Conservation (phyloP, 2,113 vertebrate species). For the Polypterus senegalus region DNA sequence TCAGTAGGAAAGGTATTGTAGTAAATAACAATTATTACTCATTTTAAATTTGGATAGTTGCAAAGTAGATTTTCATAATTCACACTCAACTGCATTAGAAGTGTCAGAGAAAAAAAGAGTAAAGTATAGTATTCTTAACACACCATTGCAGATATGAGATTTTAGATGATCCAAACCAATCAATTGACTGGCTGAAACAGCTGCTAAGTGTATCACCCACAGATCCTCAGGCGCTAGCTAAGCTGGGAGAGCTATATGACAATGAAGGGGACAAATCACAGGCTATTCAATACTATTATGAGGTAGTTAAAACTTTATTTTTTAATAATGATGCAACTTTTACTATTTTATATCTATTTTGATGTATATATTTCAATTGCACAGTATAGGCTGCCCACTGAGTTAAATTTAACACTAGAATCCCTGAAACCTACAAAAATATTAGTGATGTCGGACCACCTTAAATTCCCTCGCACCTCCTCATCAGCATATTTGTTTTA, state of each 20-base stretch:
- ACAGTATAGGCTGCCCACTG: too few relatives aligned
- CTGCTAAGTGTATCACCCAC: conserved; percentile 79
- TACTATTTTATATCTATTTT: too few relatives aligned
- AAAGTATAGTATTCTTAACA: conserved; percentile 44
- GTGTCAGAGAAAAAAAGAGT: not conserved
- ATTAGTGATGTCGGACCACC: too few relatives aligned
- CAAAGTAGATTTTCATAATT: not conserved
- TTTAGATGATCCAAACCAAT: conserved; percentile 75
- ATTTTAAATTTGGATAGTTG: not conserved
- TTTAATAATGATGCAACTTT: too few relatives aligned
- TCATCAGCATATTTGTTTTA: too few relatives aligned
- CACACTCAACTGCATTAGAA: not conserved
- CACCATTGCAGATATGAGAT: conserved; percentile 61
- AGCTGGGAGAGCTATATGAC: conserved; percentile 78
- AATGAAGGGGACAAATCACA: conserved; percentile 85
- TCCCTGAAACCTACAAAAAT: too few relatives aligned
- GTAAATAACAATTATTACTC: too few relatives aligned
- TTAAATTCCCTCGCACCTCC: too few relatives aligned
- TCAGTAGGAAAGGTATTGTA: too few relatives aligned
- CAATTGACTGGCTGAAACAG: conserved; percentile 86
- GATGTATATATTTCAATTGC: too few relatives aligned
- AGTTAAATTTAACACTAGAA: too few relatives aligned
- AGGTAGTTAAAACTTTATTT: conserved; percentile 44
- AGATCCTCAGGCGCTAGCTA: conserved; percentile 68
- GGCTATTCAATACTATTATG: conserved; percentile 85